Evolutionary conservation across 2,113 vertebrate genomes (phyloP).

Genomic region (Myodes glareolus): DNA sequence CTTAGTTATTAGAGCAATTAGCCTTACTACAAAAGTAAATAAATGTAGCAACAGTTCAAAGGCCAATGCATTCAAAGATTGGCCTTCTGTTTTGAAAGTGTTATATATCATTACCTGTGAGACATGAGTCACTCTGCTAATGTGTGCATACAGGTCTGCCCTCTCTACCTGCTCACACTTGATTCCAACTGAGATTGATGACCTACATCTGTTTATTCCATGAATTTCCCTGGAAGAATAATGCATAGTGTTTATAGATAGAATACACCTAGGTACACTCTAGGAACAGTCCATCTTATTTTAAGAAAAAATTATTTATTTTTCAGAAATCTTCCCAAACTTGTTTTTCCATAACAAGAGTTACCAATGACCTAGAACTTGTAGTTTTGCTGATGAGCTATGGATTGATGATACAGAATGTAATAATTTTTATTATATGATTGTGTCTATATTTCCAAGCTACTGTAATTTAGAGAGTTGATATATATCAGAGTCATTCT

Average conservation of each 20-base stretch:
- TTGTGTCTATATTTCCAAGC: not conserved
- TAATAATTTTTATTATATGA: no score
- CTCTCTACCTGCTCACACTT: not conserved
- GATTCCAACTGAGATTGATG: not conserved
- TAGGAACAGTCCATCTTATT: not conserved
- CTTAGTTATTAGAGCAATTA: not conserved
- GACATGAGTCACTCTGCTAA: not conserved
- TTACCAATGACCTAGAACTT: not conserved
- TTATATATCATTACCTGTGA: not conserved
- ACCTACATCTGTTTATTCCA: no score
- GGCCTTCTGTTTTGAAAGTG: not conserved
- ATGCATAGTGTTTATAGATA: not conserved
- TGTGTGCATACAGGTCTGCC: not conserved
- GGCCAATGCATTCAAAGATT: not conserved
- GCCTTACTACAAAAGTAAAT: not conserved
- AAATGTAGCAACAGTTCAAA: not conserved
- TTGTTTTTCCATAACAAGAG: not conserved
- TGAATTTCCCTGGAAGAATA: not conserved
- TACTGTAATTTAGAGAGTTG: not conserved
- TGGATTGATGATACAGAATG: not conserved
- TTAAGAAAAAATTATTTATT: not conserved
- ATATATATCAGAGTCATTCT: not conserved
- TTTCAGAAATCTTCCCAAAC: not conserved
- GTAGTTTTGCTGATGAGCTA: no score
- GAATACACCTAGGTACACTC: fast-evolving